Evolutionary conservation across 53 echinoderm and acorn worm genomes (phyloP).

Genomic region (Actinopyga echinites): DNA sequence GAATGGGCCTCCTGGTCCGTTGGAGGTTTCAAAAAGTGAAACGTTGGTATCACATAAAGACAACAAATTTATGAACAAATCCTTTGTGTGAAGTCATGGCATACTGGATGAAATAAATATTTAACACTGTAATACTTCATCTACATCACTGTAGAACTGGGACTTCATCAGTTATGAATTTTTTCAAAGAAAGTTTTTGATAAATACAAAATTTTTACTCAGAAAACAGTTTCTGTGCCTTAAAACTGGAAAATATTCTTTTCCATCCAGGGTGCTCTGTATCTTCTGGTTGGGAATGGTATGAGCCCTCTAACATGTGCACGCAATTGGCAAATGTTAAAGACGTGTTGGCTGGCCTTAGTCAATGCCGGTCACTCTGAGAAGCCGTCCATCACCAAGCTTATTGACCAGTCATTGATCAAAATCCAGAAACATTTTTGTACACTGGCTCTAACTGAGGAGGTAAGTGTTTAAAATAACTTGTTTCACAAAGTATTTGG

Average conservation of each 20-base stretch:
- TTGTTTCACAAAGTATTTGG: too few relatives aligned
- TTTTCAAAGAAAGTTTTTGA: too few relatives aligned
- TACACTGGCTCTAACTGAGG: constrained; percentile 56
- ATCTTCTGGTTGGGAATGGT: constrained; percentile 69
- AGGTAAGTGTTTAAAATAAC: constrained; percentile 50
- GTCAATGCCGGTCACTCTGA: constrained; percentile 95
- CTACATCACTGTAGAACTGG: too few relatives aligned
- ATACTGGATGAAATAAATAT: too few relatives aligned
- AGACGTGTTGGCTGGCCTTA: constrained; percentile 79
- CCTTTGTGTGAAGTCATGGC: too few relatives aligned
- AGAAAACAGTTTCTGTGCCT: neutral
- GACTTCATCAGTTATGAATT: too few relatives aligned
- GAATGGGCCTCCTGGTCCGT: too few relatives aligned
- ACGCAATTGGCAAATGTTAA: constrained; percentile 68
- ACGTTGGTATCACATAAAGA: neutral
- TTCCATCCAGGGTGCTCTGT: constrained; percentile 74
- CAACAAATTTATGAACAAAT: neutral
- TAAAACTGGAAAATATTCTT: neutral
- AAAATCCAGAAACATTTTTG: constrained; percentile 81
- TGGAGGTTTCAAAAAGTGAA: too few relatives aligned
- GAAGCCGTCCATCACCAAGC: constrained; percentile 92
- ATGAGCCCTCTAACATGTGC: constrained; percentile 59
- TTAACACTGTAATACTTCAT: too few relatives aligned
- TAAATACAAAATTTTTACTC: too few relatives aligned
- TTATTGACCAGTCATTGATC: constrained; percentile 66